These are phyloP conservation scores for Scolanthus callimorphus DNA, from an alignment of 92 coral and sea anemone genomes.

Conservation along the genomic window DNA sequence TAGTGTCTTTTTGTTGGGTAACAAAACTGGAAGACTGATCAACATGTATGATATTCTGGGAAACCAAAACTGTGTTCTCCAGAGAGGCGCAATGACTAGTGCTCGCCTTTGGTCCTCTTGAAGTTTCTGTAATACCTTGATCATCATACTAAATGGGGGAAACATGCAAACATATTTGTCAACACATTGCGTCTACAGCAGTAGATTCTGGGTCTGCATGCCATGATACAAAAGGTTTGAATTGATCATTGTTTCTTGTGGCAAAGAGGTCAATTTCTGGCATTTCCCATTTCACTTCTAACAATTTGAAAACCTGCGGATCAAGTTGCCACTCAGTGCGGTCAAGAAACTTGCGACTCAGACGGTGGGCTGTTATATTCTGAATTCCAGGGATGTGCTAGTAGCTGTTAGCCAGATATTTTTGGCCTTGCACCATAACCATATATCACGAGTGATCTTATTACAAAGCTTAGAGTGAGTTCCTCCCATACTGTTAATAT, in stretches of 20 bases:
- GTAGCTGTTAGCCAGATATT: slow-evolving; percentile 40
- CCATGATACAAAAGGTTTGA: slow-evolving; percentile 21
- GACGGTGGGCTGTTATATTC: slow-evolving; percentile 9
- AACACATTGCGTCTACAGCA: slow-evolving; percentile 8
- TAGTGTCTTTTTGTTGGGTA: slow-evolving; percentile 17
- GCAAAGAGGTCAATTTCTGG: slow-evolving; percentile 34
- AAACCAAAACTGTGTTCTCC: slow-evolving; percentile 20
- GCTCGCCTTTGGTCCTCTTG: slow-evolving; percentile 11
- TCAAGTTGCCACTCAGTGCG: slow-evolving; percentile 26
- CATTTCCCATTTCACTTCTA: slow-evolving; percentile 2
- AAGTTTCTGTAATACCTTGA: slow-evolving; percentile 8
- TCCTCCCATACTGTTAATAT: slow-evolving; percentile 33
- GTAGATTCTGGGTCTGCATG: slow-evolving; percentile 20
- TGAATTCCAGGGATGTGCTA: slow-evolving; percentile 20
- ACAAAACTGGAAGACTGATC: slow-evolving; percentile 26
- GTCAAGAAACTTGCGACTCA: slow-evolving; percentile 11
- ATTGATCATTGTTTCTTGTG: slow-evolving; percentile 12
- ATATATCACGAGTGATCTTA: slow-evolving; percentile 22
- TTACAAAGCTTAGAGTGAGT: slow-evolving; percentile 18
- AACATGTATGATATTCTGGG: slow-evolving; percentile 15
- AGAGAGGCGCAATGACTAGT: slow-evolving; percentile 12
- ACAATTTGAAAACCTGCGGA: slow-evolving; percentile 4
- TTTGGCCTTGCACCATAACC: slow-evolving; percentile 28
- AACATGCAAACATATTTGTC: slow-evolving; percentile 10
- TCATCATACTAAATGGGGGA: slow-evolving; percentile 26